These are phyloP conservation scores for Ametastegia equiseti DNA, from an alignment of 2,888 invertebrate genomes.

Conservation along the genomic window DNA sequence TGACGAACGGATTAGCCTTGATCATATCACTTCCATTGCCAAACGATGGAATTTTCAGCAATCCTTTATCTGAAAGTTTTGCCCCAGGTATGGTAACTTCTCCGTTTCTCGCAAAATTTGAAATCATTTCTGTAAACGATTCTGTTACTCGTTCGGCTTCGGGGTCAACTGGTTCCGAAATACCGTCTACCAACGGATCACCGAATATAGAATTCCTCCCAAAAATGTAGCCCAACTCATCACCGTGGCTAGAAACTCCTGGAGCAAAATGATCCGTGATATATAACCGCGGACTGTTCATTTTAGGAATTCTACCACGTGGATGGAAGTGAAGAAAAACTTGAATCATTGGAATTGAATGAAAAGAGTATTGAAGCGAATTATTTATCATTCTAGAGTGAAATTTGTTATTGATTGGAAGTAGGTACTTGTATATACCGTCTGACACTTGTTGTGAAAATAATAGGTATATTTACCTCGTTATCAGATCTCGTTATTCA, in stretches of 20 bases:
- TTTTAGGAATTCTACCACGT: no score
- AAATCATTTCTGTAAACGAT: constrained; percentile 82
- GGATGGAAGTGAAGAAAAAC: no score
- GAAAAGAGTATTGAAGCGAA: no score
- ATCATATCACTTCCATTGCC: constrained; percentile 51
- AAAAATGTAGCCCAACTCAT: constrained; percentile 66
- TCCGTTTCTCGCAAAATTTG: constrained; percentile 82
- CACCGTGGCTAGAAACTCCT: constrained; percentile 62
- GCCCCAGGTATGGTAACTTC: constrained; percentile 65
- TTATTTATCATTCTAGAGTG: neutral
- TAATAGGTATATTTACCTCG: neutral
- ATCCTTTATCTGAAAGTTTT: constrained; percentile 69
- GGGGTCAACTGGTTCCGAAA: constrained; percentile 69
- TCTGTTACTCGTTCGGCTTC: constrained; percentile 83
- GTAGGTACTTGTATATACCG: neutral
- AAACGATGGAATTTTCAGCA: constrained; percentile 54
- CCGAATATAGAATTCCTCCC: constrained; percentile 62
- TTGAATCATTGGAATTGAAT: no score
- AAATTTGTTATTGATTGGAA: neutral
- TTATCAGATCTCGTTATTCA: neutral
- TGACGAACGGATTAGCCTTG: constrained; percentile 78
- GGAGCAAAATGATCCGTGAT: neutral
- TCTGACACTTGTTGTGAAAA: neutral
- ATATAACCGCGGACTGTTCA: no score
- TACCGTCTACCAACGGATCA: constrained; percentile 50